Evolutionary conservation across 2,113 vertebrate genomes (phyloP).

Genomic region (Atherinomorus stipes): DNA sequence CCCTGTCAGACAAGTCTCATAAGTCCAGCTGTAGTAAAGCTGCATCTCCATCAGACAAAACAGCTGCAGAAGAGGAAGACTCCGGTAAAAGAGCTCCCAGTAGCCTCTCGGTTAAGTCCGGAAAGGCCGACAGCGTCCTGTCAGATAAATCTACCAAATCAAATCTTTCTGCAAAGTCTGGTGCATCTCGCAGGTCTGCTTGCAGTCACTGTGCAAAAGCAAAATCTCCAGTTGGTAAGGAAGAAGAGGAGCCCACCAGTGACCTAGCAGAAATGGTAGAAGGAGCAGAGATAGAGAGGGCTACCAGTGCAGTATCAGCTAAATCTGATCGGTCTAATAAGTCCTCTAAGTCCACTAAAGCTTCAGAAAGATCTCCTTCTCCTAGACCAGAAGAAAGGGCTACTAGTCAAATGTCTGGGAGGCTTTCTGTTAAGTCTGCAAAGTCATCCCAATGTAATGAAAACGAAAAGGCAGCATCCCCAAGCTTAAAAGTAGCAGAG

Average conservation of each 20-base stretch:
- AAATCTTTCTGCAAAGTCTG: conserved; percentile 32
- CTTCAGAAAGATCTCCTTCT: conserved; percentile 33
- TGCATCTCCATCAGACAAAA: conserved; percentile 20
- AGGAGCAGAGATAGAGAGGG: conserved; percentile 28
- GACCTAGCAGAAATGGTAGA: conserved; percentile 9
- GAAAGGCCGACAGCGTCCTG: conserved; percentile 27
- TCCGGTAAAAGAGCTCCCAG: conserved; percentile 27
- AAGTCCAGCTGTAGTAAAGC: conserved; percentile 22
- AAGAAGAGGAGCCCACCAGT: neutral
- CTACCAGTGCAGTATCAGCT: conserved; percentile 48
- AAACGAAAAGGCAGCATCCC: neutral
- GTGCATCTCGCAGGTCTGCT: conserved; percentile 30
- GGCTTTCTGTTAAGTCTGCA: conserved; percentile 40
- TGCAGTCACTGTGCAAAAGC: conserved; percentile 29
- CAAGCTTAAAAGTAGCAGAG: conserved; percentile 1
- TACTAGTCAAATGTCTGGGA: conserved; percentile 51
- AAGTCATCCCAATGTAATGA: conserved; percentile 33
- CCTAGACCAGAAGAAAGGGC: conserved; percentile 41
- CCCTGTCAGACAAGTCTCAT: conserved; percentile 55
- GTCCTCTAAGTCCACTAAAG: conserved; percentile 49
- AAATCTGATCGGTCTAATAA: conserved; percentile 59
- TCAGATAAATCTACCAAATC: conserved; percentile 56
- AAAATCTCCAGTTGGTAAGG: conserved; percentile 4
- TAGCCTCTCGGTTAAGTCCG: conserved; percentile 41
- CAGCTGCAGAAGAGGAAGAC: conserved; percentile 28